Evolutionary conservation across 1,140 invertebrate genomes (phyloP).

Genomic region (Heliconius congener): DNA sequence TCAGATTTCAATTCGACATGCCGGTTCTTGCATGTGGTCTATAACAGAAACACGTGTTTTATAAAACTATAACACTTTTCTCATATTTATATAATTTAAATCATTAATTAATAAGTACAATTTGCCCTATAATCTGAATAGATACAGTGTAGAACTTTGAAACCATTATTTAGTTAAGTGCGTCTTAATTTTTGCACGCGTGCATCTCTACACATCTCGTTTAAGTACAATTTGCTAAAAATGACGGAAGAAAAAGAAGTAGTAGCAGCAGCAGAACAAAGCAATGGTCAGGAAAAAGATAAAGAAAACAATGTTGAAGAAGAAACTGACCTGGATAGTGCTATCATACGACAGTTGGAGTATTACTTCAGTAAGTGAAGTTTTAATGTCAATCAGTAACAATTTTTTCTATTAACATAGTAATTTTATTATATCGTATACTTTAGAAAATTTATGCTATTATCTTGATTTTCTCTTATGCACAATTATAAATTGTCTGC

Average conservation of each 20-base stretch:
- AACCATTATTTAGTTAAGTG: conserved; percentile 3
- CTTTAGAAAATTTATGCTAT: no score
- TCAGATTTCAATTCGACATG: conserved; percentile 3
- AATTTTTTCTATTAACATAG: conserved; percentile 2
- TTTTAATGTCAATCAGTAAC: not conserved
- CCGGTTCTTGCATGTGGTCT: conserved; percentile 26
- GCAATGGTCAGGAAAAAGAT: conserved; percentile 50
- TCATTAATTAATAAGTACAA: not conserved
- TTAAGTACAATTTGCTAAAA: conserved; percentile 29
- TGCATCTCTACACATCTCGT: not conserved
- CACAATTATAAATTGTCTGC: no score
- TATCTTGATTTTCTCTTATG: no score
- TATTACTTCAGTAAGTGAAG: conserved; percentile 83
- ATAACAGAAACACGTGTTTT: conserved; percentile 33
- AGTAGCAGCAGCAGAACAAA: conserved; percentile 37
- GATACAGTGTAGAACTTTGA: not conserved
- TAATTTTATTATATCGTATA: not conserved
- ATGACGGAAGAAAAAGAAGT: conserved; percentile 70
- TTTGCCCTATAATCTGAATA: not conserved
- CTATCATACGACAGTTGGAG: conserved; percentile 85
- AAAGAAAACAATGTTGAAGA: conserved; percentile 47
- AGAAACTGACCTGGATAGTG: conserved; percentile 78
- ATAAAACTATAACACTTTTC: not conserved
- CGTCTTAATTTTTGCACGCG: conserved; percentile 8
- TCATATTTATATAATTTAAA: conserved; percentile 2